phyloP scores from a whole-genome alignment of 2,888 invertebrate species.

The Stomorhina lunata region DNA sequence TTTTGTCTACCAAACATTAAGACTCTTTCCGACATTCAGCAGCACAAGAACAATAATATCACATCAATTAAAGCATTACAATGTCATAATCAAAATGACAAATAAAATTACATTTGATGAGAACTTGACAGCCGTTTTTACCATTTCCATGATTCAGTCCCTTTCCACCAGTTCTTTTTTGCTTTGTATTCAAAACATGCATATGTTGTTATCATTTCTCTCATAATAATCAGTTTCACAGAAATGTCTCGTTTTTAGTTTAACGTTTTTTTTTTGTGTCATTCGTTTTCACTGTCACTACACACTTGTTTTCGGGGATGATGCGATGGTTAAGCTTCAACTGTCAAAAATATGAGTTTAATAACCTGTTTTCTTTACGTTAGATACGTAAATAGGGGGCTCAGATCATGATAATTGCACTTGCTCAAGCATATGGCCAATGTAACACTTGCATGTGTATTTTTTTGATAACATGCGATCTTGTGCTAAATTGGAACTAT shows the following conservation, averaged over 20 bases:
- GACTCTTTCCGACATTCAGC: neutral
- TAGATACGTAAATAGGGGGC: neutral
- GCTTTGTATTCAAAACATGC: neutral
- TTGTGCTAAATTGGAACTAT: too few relatives aligned
- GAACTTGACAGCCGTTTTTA: constrained; percentile 74
- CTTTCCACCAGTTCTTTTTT: neutral
- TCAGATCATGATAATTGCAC: neutral
- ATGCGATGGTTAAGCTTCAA: constrained; percentile 67
- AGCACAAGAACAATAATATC: constrained; percentile 56
- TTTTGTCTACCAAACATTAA: constrained; percentile 12
- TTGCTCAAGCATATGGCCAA: constrained; percentile 1
- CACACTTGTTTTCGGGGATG: neutral
- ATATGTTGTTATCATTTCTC: neutral
- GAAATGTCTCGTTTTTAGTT: neutral
- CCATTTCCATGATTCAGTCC: constrained; percentile 20
- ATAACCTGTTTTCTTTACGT: constrained; percentile 46
- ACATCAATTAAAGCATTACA: constrained; percentile 80
- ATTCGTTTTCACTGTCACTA: neutral
- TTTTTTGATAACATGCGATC: too few relatives aligned
- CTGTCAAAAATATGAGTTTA: constrained; percentile 24
- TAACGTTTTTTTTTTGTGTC: neutral
- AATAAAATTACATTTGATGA: constrained; percentile 79
- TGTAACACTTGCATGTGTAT: too few relatives aligned
- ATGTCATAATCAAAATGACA: constrained; percentile 80
- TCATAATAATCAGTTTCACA: constrained; percentile 29